A percentile compares a stretch with the other conserved stretches of the same genome.
These are phyloP conservation scores for Isichthys henryi DNA, from an alignment of 2,113 vertebrate species.

Conservation along the genomic window DNA sequence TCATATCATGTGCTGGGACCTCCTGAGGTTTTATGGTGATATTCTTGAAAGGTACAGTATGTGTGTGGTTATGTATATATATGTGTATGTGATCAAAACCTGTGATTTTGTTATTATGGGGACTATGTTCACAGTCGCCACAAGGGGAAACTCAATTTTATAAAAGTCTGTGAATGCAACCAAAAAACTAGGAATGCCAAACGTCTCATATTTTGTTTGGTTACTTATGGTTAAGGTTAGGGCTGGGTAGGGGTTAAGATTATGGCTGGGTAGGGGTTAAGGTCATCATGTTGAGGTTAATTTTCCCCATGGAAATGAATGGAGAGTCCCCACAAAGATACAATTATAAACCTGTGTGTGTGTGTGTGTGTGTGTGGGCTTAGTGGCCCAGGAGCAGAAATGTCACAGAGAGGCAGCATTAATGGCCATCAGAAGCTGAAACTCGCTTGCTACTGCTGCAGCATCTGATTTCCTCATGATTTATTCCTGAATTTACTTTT, in stretches of 20 bases:
- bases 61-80: background rate
- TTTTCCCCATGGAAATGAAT: background rate
- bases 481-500: background rate
- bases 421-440: background rate
- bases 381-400: background rate
- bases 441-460: background rate
- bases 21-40: background rate
- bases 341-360: background rate
- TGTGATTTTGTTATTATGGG: background rate
- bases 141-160: background rate
- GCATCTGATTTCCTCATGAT: background rate
- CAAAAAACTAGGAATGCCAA: background rate
- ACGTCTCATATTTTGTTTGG: background rate
- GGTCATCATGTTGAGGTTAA: background rate
- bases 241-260: background rate
- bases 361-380: background rate
- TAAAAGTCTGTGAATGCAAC: background rate
- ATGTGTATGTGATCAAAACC: no score
- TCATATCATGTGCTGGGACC: background rate
- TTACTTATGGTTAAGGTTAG: background rate
- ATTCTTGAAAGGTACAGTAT: background rate
- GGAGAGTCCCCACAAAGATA: background rate
- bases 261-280: background rate
- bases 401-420: background rate
- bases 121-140: background rate